A percentile compares a stretch with the other conserved stretches of the same genome.
phyloP scores from a whole-genome alignment of 2,888 invertebrate genomes.

The Rotaria socialis region DNA sequence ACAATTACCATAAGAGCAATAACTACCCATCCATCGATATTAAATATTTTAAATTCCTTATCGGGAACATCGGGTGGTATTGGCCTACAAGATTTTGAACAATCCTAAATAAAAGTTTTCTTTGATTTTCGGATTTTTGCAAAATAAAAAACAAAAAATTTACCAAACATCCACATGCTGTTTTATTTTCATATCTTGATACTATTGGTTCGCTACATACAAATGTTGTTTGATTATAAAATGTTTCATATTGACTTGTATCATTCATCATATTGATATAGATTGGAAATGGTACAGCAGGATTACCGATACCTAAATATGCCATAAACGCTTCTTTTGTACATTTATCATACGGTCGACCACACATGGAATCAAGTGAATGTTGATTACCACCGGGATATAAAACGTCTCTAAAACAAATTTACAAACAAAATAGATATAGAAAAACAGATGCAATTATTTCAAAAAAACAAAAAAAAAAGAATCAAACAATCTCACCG shows the following conservation, averaged over 20 bases:
- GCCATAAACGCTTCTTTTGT: constrained; percentile 30
- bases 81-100: neutral
- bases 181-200: constrained; percentile 35
- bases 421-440: no score
- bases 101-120: neutral
- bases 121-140: no score
- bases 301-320: constrained; percentile 38
- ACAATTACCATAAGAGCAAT: neutral
- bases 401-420: constrained; percentile 37
- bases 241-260: neutral
- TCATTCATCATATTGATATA: constrained; percentile 39
- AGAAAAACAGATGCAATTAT: no score
- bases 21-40: neutral
- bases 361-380: constrained; percentile 40
- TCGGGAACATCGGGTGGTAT: neutral
- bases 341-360: constrained; percentile 36
- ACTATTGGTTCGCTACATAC: constrained; percentile 24
- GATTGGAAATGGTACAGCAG: constrained; percentile 41
- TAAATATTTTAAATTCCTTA: neutral
- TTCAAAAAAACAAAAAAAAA: neutral
- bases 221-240: constrained; percentile 35
- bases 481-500: neutral
- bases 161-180: constrained; percentile 40
- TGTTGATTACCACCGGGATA: constrained; percentile 39
- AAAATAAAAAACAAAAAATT: neutral